Base-by-base conservation (phyloP, 2,113 vertebrate species). In the Ochotona princeps region DNA sequence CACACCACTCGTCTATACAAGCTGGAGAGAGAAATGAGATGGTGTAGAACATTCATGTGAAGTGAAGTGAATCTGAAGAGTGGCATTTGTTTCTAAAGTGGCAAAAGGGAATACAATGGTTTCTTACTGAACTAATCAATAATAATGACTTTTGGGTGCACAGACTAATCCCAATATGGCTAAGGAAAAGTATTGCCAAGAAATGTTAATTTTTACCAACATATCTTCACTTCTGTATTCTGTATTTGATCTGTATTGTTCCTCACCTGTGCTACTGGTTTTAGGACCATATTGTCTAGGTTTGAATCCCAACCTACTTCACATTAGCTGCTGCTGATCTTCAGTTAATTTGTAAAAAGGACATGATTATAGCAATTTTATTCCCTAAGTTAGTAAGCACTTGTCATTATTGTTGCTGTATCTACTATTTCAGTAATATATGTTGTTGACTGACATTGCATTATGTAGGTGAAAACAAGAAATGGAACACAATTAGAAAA, bases 211-310 rank as follows among this genome's bases (percentile, higher is more conserved):
- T 88, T 90, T 83, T 38, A 67, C 38, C 30, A 63, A 7, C 0
- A 2, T 93, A 90, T 89, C 47, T 8, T 15, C 26, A 32, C 9
- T 73, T 25, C 47, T 65, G 4, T 47, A 65, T 60, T 12, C 38
- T 30, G 1, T 7, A 35, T 2, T 4, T 63, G 30, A 86, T 86
- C 30, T 47, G 1, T 35, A 35, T 73, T 47, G 6, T 38, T 28
- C 23, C 25, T 96, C 5, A 61, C 0, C 8, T 32, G 1, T 26
- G 79, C 18, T 92, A 38, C 7, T 69, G 83, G 51, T 70, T 28
- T 35, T 8, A 54, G 32, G n/a, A n/a, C 2, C 21, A 26, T 8
- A 25, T 30, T 35, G 0, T 18, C 2, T 69, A 14, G 0, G 5
- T 61, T 84, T 79, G 4, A 80, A 57, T 88, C 35, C 90, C 63